Percentiles rank a stretch among this genome's conserved stretches.
These are phyloP conservation scores for Nasonia vitripennis DNA, from an alignment of 1,140 invertebrate genomes.

Conservation along the genomic window DNA sequence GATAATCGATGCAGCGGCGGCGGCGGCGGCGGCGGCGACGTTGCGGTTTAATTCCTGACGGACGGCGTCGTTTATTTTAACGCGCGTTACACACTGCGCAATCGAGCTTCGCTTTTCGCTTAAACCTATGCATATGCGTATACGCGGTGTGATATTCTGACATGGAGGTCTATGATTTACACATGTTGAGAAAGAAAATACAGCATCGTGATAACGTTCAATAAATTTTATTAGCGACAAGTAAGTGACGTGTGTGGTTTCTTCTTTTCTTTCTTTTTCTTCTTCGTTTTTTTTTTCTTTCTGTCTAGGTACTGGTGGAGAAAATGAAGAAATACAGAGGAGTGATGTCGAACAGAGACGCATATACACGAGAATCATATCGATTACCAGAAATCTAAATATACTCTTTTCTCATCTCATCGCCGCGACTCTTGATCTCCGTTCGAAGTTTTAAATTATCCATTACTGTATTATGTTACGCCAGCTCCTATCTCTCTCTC, in stretches of 20 bases:
- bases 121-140: not conserved
- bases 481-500: not conserved
- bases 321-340: conserved; percentile 48
- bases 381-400: conserved; percentile 43
- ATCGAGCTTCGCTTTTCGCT: not conserved
- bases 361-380: conserved; percentile 33
- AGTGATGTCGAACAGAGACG: conserved; percentile 39
- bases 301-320: conserved; percentile 29
- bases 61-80: not conserved
- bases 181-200: not conserved
- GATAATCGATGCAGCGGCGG: conserved; percentile 40
- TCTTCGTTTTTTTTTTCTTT: not conserved
- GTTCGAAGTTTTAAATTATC: conserved; percentile 29
- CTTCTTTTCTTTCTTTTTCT: conserved; percentile 15
- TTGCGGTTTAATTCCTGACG: not conserved
- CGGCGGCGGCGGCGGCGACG: no score
- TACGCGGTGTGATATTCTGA: not conserved
- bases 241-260: conserved; percentile 47
- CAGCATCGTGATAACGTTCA: conserved; percentile 38
- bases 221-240: conserved; percentile 54
- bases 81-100: not conserved
- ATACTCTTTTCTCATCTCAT: conserved; percentile 1
- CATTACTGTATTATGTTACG: conserved; percentile 13
- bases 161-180: not conserved
- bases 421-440: not conserved